Evolutionary conservation across 2,113 vertebrate genomes (phyloP).

Genomic region (Casuarius casuarius): DNA sequence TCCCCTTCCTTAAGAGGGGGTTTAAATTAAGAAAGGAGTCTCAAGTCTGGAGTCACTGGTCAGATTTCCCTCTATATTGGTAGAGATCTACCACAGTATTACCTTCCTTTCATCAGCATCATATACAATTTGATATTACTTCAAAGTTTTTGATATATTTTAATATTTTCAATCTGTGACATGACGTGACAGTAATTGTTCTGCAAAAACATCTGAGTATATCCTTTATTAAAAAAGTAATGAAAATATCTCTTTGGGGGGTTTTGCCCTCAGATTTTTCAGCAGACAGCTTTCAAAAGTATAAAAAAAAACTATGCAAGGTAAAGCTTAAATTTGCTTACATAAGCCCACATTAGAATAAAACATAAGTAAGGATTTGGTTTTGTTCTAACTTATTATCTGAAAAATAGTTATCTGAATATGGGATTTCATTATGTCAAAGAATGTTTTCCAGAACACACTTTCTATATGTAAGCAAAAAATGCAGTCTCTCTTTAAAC

Average conservation of each 20-base stretch:
- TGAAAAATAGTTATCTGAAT: not conserved
- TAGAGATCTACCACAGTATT: not conserved
- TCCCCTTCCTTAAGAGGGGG: not conserved
- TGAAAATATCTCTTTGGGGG: not conserved
- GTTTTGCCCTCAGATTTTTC: not conserved
- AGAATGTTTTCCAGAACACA: not conserved
- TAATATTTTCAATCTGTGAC: not conserved
- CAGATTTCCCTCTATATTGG: not conserved
- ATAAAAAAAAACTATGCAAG: not conserved
- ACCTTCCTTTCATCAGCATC: not conserved
- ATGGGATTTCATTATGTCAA: not conserved
- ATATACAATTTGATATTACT: not conserved
- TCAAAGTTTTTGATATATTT: not conserved
- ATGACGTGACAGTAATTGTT: not conserved
- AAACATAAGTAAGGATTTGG: not conserved
- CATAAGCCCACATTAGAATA: not conserved
- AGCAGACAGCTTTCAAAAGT: not conserved
- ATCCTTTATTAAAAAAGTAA: not conserved
- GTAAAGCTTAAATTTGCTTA: not conserved
- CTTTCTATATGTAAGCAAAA: not conserved
- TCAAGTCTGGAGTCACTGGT: not conserved
- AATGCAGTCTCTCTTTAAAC: not conserved
- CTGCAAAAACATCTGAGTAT: not conserved
- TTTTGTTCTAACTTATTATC: not conserved
- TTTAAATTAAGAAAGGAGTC: not conserved